Conservation (phyloP, 2,888 invertebrate genomes). For the Rhingia rostrata region DNA sequence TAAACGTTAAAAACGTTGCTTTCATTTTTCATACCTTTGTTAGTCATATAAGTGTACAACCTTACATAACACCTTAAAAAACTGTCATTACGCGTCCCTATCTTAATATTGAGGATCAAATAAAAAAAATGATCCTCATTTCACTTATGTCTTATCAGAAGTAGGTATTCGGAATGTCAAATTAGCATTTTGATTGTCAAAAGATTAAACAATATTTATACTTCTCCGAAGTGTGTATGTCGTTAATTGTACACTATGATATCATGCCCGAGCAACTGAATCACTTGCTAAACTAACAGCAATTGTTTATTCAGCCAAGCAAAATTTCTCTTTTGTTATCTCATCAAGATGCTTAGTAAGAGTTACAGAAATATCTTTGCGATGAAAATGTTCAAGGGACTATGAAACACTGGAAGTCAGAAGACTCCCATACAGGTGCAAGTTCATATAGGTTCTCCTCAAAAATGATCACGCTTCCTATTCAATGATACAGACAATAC, state of each 20-base stretch:
- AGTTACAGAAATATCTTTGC: slow-evolving; percentile 14
- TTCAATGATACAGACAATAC: background rate
- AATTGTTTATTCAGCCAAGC: slow-evolving; percentile 33
- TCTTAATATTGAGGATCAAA: no score
- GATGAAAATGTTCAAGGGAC: background rate
- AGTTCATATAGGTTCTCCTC: background rate
- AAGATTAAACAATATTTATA: slow-evolving; percentile 19
- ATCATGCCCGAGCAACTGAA: slow-evolving; percentile 52
- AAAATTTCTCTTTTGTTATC: slow-evolving; percentile 36
- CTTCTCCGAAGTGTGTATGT: slow-evolving; percentile 12
- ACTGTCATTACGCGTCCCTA: no score
- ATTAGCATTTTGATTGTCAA: slow-evolving; percentile 6
- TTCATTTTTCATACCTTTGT: no score
- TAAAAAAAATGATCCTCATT: no score
- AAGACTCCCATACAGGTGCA: background rate
- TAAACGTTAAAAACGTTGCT: no score
- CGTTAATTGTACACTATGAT: slow-evolving; percentile 48
- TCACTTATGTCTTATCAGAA: no score
- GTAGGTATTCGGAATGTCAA: background rate
- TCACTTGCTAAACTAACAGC: slow-evolving; percentile 49
- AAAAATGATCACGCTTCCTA: background rate
- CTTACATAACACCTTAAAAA: no score
- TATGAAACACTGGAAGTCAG: no score
- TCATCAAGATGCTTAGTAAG: slow-evolving; percentile 14
- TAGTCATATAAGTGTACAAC: no score